phyloP scores from a whole-genome alignment of 2,888 invertebrate genomes.

The Clepsis dumicolana region DNA sequence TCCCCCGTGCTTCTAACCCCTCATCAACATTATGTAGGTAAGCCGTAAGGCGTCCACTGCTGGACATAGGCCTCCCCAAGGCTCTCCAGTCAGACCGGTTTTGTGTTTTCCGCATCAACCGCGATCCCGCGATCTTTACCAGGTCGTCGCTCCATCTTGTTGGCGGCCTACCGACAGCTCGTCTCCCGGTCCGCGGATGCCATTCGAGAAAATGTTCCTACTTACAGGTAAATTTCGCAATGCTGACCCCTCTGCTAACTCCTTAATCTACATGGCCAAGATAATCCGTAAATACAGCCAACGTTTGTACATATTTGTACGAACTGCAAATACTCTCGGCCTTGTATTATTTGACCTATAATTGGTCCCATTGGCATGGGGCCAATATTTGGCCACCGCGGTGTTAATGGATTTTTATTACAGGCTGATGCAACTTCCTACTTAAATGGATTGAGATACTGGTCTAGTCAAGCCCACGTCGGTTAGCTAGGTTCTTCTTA shows the following conservation, averaged over 20 bases:
- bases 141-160: too few relatives aligned
- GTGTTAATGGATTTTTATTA: conserved; percentile 8
- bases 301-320: conserved; percentile 33
- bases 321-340: conserved; percentile 23
- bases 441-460: background rate
- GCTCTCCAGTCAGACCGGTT: too few relatives aligned
- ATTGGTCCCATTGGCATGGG: too few relatives aligned
- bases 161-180: too few relatives aligned
- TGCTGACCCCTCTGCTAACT: conserved; percentile 5
- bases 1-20: background rate
- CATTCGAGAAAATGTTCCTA: too few relatives aligned
- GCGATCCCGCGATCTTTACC: too few relatives aligned
- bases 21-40: too few relatives aligned
- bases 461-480: background rate
- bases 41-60: too few relatives aligned
- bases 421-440: conserved; percentile 21
- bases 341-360: conserved; percentile 36
- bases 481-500: background rate
- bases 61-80: too few relatives aligned
- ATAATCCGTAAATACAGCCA: conserved; percentile 35
- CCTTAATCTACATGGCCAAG: conserved; percentile 27
- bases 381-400: conserved; percentile 11
- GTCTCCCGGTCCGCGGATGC: too few relatives aligned
- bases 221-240: too few relatives aligned
- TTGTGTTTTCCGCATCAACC: too few relatives aligned